A percentile compares a stretch with the other conserved stretches of the same genome.
Evolutionary conservation across 2,888 invertebrate species (phyloP).

Genomic region (Papilio gigon): DNA sequence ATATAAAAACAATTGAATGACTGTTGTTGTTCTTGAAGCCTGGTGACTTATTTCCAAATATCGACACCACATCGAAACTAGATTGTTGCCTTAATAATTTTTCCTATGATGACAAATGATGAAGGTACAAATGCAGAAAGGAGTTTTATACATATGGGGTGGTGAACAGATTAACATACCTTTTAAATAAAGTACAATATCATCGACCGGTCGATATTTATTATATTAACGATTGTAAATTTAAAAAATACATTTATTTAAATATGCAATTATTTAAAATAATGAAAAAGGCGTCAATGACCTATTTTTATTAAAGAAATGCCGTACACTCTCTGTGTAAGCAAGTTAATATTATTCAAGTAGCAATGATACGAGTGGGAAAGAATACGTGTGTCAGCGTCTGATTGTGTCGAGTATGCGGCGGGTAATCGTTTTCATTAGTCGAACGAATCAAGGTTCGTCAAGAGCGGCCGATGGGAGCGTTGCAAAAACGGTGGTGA

Average conservation of each 20-base stretch:
- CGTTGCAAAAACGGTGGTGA: constrained; percentile 66
- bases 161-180: too few relatives aligned
- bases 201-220: too few relatives aligned
- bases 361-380: constrained; percentile 39
- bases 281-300: neutral
- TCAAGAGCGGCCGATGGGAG: constrained; percentile 52
- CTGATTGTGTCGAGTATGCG: constrained; percentile 71
- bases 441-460: constrained; percentile 66
- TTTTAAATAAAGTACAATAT: too few relatives aligned
- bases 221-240: too few relatives aligned
- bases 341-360: constrained; percentile 21
- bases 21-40: too few relatives aligned
- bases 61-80: too few relatives aligned
- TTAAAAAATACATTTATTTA: neutral
- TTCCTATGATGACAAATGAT: too few relatives aligned
- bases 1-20: neutral
- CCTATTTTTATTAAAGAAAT: constrained; percentile 9
- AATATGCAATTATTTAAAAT: neutral
- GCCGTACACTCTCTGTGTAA: neutral
- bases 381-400: constrained; percentile 47
- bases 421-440: constrained; percentile 72
- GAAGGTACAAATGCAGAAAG: too few relatives aligned
- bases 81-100: too few relatives aligned
- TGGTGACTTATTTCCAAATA: too few relatives aligned
- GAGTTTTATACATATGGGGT: too few relatives aligned